These are phyloP conservation scores for Sterrhoptilus dennistouni DNA, from an alignment of 2,113 vertebrate genomes.

Conservation along the genomic window DNA sequence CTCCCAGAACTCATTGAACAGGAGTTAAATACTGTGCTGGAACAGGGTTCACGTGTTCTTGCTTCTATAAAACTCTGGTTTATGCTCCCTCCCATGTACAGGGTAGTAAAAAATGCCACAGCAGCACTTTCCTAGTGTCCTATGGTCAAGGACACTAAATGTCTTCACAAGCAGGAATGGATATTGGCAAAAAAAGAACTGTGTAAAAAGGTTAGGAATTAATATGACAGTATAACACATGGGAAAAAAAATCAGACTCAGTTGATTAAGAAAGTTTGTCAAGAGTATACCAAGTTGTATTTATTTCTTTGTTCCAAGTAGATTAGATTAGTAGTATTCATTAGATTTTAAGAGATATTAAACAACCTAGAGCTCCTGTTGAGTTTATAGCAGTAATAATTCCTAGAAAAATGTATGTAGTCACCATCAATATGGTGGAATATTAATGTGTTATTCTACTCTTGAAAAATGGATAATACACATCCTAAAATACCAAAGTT, in stretches of 20 bases:
- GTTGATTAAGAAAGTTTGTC: not conserved
- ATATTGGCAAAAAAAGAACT: constrained; percentile 32
- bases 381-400: not conserved
- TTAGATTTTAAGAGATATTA: not conserved
- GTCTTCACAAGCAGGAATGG: constrained; percentile 61
- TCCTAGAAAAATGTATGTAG: not conserved
- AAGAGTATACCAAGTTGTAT: not conserved
- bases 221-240: not conserved
- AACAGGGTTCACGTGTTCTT: not conserved
- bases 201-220: constrained; percentile 55
- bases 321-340: not conserved
- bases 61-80: not conserved
- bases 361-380: not conserved
- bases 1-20: not conserved
- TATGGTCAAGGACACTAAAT: constrained; percentile 44
- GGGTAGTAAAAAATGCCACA: not conserved
- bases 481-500: not conserved
- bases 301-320: not conserved
- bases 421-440: not conserved
- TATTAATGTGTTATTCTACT: not conserved
- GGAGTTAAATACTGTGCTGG: not conserved
- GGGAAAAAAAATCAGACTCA: not conserved
- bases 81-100: not conserved
- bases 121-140: constrained; percentile 9
- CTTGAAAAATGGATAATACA: not conserved